Evolutionary conservation across 2,888 invertebrate genomes (phyloP).

Genomic region (Machimus atricapillus): DNA sequence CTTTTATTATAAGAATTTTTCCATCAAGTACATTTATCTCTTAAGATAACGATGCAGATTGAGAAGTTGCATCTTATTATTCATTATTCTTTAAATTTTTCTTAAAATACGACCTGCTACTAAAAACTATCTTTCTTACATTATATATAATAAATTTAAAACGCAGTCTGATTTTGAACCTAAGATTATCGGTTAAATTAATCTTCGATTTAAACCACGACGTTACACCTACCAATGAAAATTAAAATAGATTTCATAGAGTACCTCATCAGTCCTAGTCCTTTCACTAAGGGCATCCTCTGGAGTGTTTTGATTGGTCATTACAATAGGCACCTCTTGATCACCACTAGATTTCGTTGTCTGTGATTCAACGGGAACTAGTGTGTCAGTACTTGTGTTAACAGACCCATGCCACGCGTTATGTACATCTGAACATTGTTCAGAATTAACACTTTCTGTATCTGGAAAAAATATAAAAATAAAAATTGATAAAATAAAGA

Average conservation of each 20-base stretch:
- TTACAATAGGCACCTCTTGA: constrained; percentile 33
- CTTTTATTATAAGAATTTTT: too few relatives aligned
- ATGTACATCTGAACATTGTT: constrained; percentile 45
- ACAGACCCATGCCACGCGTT: constrained; percentile 56
- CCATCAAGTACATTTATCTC: too few relatives aligned
- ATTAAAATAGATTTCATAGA: not conserved
- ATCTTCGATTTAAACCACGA: too few relatives aligned
- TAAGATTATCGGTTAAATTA: too few relatives aligned
- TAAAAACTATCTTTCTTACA: too few relatives aligned
- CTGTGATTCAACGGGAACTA: constrained; percentile 58
- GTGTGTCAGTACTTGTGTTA: constrained; percentile 66
- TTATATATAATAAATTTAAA: too few relatives aligned
- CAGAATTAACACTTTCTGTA: constrained; percentile 46
- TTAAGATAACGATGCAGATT: too few relatives aligned
- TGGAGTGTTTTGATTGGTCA: not conserved
- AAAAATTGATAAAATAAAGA: not conserved
- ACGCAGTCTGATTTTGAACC: too few relatives aligned
- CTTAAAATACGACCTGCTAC: too few relatives aligned
- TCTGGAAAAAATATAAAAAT: constrained; percentile 23
- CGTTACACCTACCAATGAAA: not conserved
- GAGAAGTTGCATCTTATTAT: too few relatives aligned
- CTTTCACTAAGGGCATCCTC: not conserved
- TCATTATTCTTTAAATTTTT: too few relatives aligned
- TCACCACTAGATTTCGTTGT: not conserved
- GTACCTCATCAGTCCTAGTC: constrained; percentile 16